Conservation (phyloP, 2,888 invertebrate species). For the Callyntrura guangdongensis region DNA sequence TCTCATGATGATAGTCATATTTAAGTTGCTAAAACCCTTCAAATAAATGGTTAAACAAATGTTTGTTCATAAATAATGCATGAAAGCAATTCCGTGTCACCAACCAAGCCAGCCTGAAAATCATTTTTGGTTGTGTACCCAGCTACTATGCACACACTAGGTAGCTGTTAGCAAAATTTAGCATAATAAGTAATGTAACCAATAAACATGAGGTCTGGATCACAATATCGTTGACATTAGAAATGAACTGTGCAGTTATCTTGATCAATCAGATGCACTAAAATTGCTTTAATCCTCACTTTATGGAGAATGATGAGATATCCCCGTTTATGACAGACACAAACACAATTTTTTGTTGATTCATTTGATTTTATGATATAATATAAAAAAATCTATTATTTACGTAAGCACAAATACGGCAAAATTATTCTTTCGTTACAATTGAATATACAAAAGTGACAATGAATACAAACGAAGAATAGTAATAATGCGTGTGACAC, state of each 20-base stretch:
- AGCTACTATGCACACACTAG: too few species aligned
- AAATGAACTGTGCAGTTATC: neutral
- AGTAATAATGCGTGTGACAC: constrained; percentile 50
- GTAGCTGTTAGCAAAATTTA: neutral
- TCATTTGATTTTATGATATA: neutral
- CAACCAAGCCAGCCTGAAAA: constrained; percentile 31
- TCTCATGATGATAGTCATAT: neutral
- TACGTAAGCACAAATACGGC: neutral
- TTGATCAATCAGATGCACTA: too few species aligned
- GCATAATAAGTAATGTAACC: neutral
- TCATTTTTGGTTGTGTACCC: neutral
- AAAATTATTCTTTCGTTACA: neutral
- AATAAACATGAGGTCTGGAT: neutral
- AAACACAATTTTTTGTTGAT: neutral
- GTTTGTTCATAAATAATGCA: constrained; percentile 47
- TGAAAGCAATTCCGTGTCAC: constrained; percentile 49
- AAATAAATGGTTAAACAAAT: constrained; percentile 54
- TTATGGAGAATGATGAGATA: neutral
- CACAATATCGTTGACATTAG: neutral
- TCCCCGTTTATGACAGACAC: constrained; percentile 3
- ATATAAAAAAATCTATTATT: neutral
- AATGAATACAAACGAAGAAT: neutral
- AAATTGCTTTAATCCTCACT: neutral
- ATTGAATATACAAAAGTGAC: neutral
- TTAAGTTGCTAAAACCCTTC: neutral